These are phyloP conservation scores for Macropodus opercularis DNA, from an alignment of 2,797 vertebrate genomes.

Conservation along the genomic window DNA sequence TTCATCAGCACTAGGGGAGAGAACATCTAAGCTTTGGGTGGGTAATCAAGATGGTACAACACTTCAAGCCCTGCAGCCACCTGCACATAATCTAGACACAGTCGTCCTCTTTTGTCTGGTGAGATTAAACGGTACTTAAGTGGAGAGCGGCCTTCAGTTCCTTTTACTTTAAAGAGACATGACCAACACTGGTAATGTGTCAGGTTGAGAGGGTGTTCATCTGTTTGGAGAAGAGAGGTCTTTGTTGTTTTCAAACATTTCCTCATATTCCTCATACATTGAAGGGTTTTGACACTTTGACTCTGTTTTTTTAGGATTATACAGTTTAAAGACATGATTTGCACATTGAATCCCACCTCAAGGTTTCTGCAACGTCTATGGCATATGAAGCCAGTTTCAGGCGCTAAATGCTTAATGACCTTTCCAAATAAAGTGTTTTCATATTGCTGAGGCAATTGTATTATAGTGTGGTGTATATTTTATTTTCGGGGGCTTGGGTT, in stretches of 20 bases:
- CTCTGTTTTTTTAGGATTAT: conserved; percentile 14
- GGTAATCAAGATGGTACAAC: conserved; percentile 56
- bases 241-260: conserved; percentile 13
- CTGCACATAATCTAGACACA: conserved; percentile 46
- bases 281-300: neutral
- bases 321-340: neutral
- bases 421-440: neutral
- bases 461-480: neutral
- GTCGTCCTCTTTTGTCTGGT: conserved; percentile 54
- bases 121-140: conserved; percentile 63
- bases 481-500: neutral
- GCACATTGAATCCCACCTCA: too few species aligned
- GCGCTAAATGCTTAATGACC: neutral
- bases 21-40: conserved; percentile 55
- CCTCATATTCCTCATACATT: neutral
- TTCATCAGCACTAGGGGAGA: conserved; percentile 49
- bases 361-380: too few species aligned
- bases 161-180: conserved; percentile 53
- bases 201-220: conserved; percentile 37
- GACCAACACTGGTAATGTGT: conserved; percentile 54
- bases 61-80: conserved; percentile 50
- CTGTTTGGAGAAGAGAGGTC: conserved; percentile 8
- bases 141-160: conserved; percentile 50
- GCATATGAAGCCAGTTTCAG: too few species aligned
- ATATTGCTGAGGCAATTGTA: neutral